phyloP scores from a whole-genome alignment of 2,888 invertebrate genomes.

The Amaurobius ferox region DNA sequence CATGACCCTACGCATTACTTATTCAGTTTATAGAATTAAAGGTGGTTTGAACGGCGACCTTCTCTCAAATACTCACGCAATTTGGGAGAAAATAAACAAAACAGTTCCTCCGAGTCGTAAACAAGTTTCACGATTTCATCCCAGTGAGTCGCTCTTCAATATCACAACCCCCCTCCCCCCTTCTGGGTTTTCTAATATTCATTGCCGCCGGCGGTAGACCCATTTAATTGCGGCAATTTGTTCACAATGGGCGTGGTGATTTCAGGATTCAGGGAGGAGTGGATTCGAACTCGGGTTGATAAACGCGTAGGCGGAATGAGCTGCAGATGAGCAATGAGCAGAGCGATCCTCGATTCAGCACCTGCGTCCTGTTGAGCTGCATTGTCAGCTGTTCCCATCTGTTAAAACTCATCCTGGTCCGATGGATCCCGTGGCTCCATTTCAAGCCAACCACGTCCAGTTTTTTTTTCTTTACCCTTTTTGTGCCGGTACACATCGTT shows the following conservation, averaged over 20 bases:
- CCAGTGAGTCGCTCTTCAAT: too few species aligned
- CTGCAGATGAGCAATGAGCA: slow-evolving; percentile 57
- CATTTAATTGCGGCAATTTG: slow-evolving; percentile 68
- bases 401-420: slow-evolving; percentile 51
- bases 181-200: slow-evolving; percentile 52
- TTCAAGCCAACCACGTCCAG: too few species aligned
- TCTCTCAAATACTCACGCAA: too few species aligned
- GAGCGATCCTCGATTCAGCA: slow-evolving; percentile 54
- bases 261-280: slow-evolving; percentile 53
- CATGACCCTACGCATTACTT: too few species aligned
- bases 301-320: slow-evolving; percentile 18
- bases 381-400: slow-evolving; percentile 62
- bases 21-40: too few species aligned
- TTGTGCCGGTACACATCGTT: too few species aligned
- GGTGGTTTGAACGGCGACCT: too few species aligned
- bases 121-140: too few species aligned
- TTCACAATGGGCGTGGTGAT: slow-evolving; percentile 68
- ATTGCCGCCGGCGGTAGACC: slow-evolving; percentile 37
- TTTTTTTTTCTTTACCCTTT: too few species aligned
- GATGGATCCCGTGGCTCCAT: slow-evolving; percentile 50
- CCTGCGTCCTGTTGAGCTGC: slow-evolving; percentile 63
- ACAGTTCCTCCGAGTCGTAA: too few species aligned
- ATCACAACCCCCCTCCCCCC: too few species aligned
- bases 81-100: too few species aligned
- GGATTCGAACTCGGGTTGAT: slow-evolving; percentile 22